Base-by-base conservation (phyloP, 2,888 invertebrate genomes). In the Synanthedon andrenaeformis region DNA sequence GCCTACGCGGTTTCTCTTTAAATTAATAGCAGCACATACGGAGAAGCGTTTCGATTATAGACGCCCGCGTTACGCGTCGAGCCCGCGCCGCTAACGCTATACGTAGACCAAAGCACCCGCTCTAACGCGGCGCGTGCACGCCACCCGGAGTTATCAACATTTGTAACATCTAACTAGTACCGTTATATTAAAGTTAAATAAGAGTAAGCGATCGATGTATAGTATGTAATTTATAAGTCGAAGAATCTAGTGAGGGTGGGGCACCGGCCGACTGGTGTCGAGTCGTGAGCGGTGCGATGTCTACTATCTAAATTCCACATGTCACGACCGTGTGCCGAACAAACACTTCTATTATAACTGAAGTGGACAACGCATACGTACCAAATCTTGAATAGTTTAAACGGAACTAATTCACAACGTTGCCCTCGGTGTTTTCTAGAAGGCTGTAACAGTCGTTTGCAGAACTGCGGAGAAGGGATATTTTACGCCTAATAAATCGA, bases 141-240 rank as follows among this genome's bases (percentile, higher is more conserved):
- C 13, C 45, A 49, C 49, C 17, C 35, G 35, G 49, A 12, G 12
- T 71, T 74, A 77, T 74, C 81, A 76, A 76, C 80, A 35, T 35
- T 35, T 35, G 35, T 35, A 77, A 79, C 74, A 76, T 79, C 85
- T 84, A 81, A 76, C 76, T 77, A 78, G 70, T 78, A 76, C 78
- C 74, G 74, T 75, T 78, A 81, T 74, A 72, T 76, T 76, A 79
- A 84, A 83, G 70, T 71, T 75, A 81, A 76, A 77, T 76, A 74
- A 76, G 67, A 84, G 35, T 35, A 35, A 86, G 86, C 86, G 76
- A 76, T 80, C 72, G 76, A 76, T 72, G 73, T 74, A 76, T 50
- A 50, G 53, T 62, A 67, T 67, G 64, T 70, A 74, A 75, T 81
- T 76, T 82, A 79, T 78, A 77, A 81, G 77, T 76, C 66, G 72